Base-by-base conservation (phyloP, 2,888 invertebrate species). In the Volucella zonaria region DNA sequence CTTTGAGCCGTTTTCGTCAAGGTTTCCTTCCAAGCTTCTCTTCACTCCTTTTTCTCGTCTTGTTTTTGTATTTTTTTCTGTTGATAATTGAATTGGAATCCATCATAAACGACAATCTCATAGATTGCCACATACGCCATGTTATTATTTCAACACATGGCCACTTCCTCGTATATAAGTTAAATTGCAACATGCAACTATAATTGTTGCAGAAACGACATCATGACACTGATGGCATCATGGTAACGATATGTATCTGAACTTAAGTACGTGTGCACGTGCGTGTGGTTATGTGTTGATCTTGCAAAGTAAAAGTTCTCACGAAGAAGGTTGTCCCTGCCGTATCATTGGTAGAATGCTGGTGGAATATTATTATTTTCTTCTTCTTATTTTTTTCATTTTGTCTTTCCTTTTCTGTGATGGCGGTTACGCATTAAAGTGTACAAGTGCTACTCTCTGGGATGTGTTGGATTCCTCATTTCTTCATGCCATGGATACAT, bases 171-270 rank as follows among this genome's bases (percentile, higher is more conserved):
- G 10, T 40, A 49, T 47, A 4, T 3, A 51, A 43, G 18, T 14
- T 45, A 54, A 76, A 61, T 59, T 52, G 61, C 79, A 73, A 59
- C 70, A 38, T 73, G 62, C 71, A 66, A 64, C 43, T 67, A 47
- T 62, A 78, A 77, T 77, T 78, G 73, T 51, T 73, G 62, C 51
- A 54, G 74, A 61, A 74, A 52, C 11, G 38, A 64, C 54, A 51
- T 74, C 78, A 68, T 79, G 56, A 59, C 77, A 73, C 73, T 77
- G 67, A 73, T 73, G 78, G 74, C 79, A 79, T 59, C 70, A 66
- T 83, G 83, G 31, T 31, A 31, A 79, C 83, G 79, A 66, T 74
- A 75, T 70, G 70, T 64, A 70, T 74, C 66, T 70, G 49, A 59
- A 42, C 51, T 51, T 68, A 61, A 43, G 49, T 68, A 15, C 61